phyloP scores from a whole-genome alignment of 2,888 invertebrate genomes.

The Malthinus flaveolus region DNA sequence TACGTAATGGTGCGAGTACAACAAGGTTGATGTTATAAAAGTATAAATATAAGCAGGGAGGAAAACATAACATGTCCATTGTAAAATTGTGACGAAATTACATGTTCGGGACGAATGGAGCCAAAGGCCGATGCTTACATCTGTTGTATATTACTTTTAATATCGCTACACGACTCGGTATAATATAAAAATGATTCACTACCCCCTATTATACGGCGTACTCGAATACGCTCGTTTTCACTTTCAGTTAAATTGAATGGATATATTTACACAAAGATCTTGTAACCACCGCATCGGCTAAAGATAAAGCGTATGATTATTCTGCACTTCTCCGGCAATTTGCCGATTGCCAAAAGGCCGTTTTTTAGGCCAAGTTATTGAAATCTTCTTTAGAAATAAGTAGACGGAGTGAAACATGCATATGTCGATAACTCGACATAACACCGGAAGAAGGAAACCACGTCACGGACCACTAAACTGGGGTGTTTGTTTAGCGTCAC shows the following conservation, averaged over 20 bases:
- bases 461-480: constrained; percentile 36
- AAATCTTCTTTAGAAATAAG: constrained; percentile 2
- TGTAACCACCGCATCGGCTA: neutral
- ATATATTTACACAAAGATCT: constrained; percentile 9
- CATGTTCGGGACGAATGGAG: constrained; percentile 23
- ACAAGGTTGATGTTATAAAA: constrained; percentile 17
- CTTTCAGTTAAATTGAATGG: constrained; percentile 23
- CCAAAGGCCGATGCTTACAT: constrained; percentile 27
- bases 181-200: constrained; percentile 30
- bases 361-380: neutral
- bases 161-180: constrained; percentile 21
- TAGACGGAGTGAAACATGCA: constrained; percentile 8
- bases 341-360: no score
- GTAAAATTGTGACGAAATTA: constrained; percentile 22
- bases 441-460: constrained; percentile 37
- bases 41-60: constrained; percentile 22
- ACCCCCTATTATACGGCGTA: constrained; percentile 13
- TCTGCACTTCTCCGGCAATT: no score
- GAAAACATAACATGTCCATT: constrained; percentile 10
- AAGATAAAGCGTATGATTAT: no score
- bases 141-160: constrained; percentile 29
- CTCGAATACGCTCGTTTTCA: constrained; percentile 22
- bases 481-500: constrained; percentile 33
- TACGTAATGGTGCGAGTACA: constrained; percentile 16
- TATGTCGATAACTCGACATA: constrained; percentile 25